Base-by-base conservation (phyloP, 92 coral and sea anemone genomes). In the Epizoanthus ramosus region DNA sequence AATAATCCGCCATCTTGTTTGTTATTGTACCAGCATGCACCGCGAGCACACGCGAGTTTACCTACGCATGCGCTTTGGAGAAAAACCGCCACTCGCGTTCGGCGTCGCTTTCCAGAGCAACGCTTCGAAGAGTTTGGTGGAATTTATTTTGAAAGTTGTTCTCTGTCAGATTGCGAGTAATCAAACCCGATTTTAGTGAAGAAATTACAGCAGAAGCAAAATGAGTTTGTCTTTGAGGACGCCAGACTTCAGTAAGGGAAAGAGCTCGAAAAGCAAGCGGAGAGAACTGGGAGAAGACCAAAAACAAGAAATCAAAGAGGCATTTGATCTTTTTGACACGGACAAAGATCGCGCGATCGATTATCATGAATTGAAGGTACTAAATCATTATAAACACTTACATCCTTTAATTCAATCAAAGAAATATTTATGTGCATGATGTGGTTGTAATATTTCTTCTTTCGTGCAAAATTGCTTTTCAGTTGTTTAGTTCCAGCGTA, bases 261-360 rank as follows among this genome's bases (percentile, higher is more conserved):
- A 95, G 79, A 89, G 94, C 35, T 68, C 95, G 19, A 92, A 94
- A 64, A 89, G 89, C 59, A 95, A 95, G 75, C 89, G 98, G 85
- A 95, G 95, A 61, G 98, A 95, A 66, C 91, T 95, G 16, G 98
- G 98, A 3, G 98, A 95, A 74, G 98, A 95, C 47, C 98, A 95
- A 81, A 95, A 93, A 60, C 98, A 95, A 92, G 98, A 95, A 79
- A 95, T 95, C 86, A 94, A 92, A 83, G 98, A 95, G 70, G 98
- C 98, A 23, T 95, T 95, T 82, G 97, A 95, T 72, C 86, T 95
- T 61, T 95, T 95, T 75, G 98, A 95, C 72, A 95, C 98, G 14
- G 98, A 95, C 73, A 95, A 95, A 87, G 98, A 95, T 75, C 89
- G 92, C 57, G 95, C 98, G 2, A 95, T 95, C 71, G 98, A 95